Percentiles rank a stretch among this genome's conserved stretches.
These are phyloP conservation scores for Elachura formosa DNA, from an alignment of 2,113 vertebrate species.

Conservation along the genomic window DNA sequence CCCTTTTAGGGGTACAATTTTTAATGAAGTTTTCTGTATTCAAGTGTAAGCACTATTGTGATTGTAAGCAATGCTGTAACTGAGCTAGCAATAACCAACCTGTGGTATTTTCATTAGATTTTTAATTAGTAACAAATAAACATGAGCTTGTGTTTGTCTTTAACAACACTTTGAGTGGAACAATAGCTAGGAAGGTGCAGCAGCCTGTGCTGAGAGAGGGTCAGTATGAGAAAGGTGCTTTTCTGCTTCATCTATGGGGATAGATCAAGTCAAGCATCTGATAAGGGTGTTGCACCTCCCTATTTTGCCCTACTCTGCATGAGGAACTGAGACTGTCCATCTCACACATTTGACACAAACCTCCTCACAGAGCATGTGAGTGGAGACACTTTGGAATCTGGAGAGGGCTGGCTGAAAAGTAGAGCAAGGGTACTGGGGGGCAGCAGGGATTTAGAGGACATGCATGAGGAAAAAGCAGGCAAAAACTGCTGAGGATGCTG, in stretches of 20 bases:
- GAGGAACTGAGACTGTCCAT: neutral
- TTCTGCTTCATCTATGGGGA: neutral
- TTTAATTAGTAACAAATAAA: neutral
- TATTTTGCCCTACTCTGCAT: neutral
- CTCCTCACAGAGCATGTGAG: fast-evolving
- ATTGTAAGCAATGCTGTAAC: neutral
- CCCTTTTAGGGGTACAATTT: neutral
- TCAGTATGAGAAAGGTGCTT: neutral
- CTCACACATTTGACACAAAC: neutral
- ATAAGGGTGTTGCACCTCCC: neutral
- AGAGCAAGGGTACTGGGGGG: neutral
- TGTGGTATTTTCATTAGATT: neutral
- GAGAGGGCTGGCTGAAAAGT: neutral
- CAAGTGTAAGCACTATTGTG: neutral
- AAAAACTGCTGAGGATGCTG: neutral
- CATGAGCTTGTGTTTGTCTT: neutral
- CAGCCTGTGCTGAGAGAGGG: neutral
- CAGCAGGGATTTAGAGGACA: neutral
- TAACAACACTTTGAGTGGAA: neutral
- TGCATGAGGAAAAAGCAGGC: neutral
- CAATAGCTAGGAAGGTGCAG: neutral
- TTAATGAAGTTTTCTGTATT: neutral
- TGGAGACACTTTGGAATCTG: neutral
- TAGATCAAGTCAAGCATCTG: neutral
- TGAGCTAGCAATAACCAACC: neutral